Conservation (phyloP, 2,797 vertebrate species). For the Girardinus metallicus region DNA sequence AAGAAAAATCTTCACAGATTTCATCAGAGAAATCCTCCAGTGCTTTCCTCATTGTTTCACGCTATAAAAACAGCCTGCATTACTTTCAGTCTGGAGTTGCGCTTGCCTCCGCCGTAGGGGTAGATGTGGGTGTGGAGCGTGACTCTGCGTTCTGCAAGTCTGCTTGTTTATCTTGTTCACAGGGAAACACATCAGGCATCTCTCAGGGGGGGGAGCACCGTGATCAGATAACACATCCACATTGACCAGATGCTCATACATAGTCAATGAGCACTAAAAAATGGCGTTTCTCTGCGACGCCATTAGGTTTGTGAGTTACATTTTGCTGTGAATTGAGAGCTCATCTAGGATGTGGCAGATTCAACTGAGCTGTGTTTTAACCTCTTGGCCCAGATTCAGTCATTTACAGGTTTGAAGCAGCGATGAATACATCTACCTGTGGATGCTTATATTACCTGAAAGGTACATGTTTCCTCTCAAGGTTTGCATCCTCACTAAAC, state of each 20-base stretch:
- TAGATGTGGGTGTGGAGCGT: constrained; percentile 13
- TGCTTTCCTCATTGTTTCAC: not conserved
- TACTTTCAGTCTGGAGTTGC: constrained; percentile 2
- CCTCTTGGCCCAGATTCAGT: constrained; percentile 22
- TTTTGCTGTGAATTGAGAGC: constrained; percentile 25
- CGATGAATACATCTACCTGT: constrained; percentile 24
- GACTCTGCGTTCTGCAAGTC: constrained; percentile 11
- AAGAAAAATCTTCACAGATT: constrained; percentile 1
- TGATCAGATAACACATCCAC: constrained; percentile 62
- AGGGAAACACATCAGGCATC: constrained; percentile 37
- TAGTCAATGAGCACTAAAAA: constrained; percentile 73
- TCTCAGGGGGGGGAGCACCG: constrained; percentile 39
- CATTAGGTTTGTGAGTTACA: constrained; percentile 40
- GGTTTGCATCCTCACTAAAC: constrained; percentile 6
- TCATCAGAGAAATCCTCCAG: not conserved
- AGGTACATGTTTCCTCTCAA: constrained; percentile 8
- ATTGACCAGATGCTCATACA: constrained; percentile 79
- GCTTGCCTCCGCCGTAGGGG: constrained; percentile 11
- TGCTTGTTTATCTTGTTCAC: constrained; percentile 49
- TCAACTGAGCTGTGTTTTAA: constrained; percentile 30
- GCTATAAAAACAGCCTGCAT: not conserved
- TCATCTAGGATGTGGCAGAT: constrained; percentile 28
- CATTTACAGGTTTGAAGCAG: constrained; percentile 20
- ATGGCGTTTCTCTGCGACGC: constrained; percentile 18
- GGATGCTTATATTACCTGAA: constrained; percentile 11